Base-by-base conservation (phyloP, 92 coral and sea anemone species). In the Actinostola sp. region DNA sequence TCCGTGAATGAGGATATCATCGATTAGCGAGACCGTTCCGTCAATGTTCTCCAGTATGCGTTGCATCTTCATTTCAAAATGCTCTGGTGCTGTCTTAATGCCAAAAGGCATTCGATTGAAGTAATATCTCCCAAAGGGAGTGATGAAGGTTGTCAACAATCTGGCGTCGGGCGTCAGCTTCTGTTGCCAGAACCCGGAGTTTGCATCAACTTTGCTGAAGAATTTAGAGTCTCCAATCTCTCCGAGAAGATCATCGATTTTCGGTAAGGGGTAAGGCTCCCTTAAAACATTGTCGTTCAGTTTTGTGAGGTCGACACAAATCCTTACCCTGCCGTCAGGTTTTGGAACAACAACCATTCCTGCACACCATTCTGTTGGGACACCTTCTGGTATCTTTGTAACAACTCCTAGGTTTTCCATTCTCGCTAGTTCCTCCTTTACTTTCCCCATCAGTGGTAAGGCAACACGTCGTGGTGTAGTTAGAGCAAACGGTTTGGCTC, bases 101-200 rank as follows among this genome's bases (percentile, higher is more conserved):
- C 70, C 86, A 8, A 80, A 62, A 1, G 74, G 74, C 74, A 80
- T 71, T 30, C 62, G 0, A 13, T 63, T 80, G 26, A 71, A 81
- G 23, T 80, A 73, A 31, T 39, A 81, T 62, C 73, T 61, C 26
- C 80, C 80, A 32, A 64, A 72, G 20, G 86, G 80, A 48, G 80
- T 64, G 51, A 81, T 81, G 64, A 81, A 81, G n/a, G 86, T 81
- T 15, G 70, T 81, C 28, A 70, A 28, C 63, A 63, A 57, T 20
- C 72, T 25, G 41, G 79, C 71, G 11, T 63, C 79, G 26, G 72
- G 78, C 15, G 32, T 24, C n/a, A 71, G 26, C 31, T 70, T 80
- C 36, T 80, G 55, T 64, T 71, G 78, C 66, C 79, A 80, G 10
- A 80, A 80, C 38, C 80, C 77, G 32, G 53, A 52, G 38, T 72